These are phyloP conservation scores for Drosophila rhopaloa DNA, from an alignment of 1,140 invertebrate species.

Conservation along the genomic window DNA sequence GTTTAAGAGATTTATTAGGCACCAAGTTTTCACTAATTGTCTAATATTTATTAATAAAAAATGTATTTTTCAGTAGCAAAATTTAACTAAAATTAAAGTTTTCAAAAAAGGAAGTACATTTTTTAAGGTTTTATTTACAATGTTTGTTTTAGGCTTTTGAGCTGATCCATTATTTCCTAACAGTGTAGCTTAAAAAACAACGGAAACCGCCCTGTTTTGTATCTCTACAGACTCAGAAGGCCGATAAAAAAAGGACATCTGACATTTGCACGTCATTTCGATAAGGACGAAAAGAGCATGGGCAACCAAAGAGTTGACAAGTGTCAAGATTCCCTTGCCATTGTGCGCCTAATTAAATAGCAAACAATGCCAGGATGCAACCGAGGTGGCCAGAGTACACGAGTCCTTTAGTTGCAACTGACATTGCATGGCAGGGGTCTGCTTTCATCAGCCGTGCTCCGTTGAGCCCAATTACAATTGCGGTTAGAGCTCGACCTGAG, in stretches of 20 bases:
- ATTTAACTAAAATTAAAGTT: no score
- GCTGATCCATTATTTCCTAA: no score
- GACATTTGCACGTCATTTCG: conserved; percentile 13
- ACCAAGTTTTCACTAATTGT: no score
- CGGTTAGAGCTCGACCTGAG: conserved; percentile 8
- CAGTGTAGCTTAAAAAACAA: no score
- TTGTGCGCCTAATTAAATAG: conserved; percentile 75
- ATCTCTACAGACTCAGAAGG: conserved; percentile 3
- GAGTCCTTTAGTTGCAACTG: conserved; percentile 28
- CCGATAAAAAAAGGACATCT: conserved; percentile 20
- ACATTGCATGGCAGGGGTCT: conserved; percentile 1
- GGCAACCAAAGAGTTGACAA: conserved; percentile 31
- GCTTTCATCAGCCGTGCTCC: neutral
- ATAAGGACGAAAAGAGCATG: conserved; percentile 10
- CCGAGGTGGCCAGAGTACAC: conserved; percentile 3
- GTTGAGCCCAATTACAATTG: conserved; percentile 38
- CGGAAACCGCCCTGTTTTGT: neutral
- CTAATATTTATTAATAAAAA: no score
- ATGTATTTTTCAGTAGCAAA: neutral
- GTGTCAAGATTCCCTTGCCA: conserved; percentile 60
- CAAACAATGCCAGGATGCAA: conserved; percentile 49
- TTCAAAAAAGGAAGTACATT: no score
- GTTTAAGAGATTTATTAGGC: no score
- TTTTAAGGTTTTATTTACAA: no score
- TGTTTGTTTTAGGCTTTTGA: no score